These are phyloP conservation scores for Formica aserva DNA, from an alignment of 2,888 invertebrate species.

Conservation along the genomic window DNA sequence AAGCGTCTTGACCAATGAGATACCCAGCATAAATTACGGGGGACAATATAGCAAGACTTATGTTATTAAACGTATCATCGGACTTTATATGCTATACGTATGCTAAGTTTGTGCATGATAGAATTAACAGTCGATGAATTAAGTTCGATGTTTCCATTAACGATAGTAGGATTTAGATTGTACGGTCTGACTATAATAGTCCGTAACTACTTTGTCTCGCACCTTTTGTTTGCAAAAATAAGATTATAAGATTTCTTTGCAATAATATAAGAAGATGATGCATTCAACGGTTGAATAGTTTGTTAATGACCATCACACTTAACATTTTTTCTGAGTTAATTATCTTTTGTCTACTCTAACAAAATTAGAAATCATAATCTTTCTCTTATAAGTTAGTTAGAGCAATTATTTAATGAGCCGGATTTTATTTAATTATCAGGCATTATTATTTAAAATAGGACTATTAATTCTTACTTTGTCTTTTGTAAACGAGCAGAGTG, in stretches of 20 bases:
- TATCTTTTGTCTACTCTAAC: neutral
- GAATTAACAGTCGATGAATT: conserved; percentile 24
- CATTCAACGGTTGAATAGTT: neutral
- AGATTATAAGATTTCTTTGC: neutral
- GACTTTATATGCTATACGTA: conserved; percentile 23
- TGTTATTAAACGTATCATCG: conserved; percentile 22
- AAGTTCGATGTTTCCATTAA: conserved; percentile 16
- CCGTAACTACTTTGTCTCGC: conserved; percentile 11
- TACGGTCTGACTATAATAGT: neutral
- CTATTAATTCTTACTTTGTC: neutral
- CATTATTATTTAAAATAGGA: conserved; percentile 5
- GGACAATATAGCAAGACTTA: conserved; percentile 38
- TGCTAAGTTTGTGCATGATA: conserved; percentile 32
- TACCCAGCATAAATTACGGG: conserved; percentile 32
- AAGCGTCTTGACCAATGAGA: conserved; percentile 42
- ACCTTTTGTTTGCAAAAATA: neutral
- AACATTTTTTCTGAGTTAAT: neutral
- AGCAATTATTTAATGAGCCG: neutral
- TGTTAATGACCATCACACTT: neutral
- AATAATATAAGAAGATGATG: neutral
- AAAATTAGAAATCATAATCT: neutral
- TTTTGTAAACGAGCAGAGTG: conserved; percentile 1
- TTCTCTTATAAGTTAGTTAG: neutral
- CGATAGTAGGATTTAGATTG: neutral
- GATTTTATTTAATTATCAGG: neutral